Conservation (phyloP, 2,113 vertebrate genomes). For the Stictonetta naevosa region DNA sequence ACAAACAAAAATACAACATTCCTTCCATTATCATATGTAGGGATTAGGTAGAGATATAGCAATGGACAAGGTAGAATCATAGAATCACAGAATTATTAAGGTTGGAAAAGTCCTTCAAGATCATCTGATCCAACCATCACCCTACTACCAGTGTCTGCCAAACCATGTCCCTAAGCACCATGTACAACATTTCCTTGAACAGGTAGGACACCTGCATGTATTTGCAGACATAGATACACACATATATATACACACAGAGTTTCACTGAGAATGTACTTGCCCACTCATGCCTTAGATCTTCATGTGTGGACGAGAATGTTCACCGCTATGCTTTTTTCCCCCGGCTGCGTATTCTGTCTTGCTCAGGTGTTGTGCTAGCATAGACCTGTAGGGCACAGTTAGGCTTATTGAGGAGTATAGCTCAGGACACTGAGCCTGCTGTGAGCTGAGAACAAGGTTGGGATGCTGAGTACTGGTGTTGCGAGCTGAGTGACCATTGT, state of each 20-base stretch:
- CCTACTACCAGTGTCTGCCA: too few species aligned
- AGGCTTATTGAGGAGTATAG: rapidly evolving
- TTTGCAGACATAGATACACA: not conserved
- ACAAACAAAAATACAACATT: not conserved
- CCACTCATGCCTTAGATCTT: not conserved
- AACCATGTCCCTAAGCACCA: too few species aligned
- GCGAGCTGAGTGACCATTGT: not conserved
- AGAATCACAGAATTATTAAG: too few species aligned
- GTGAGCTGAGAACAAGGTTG: not conserved
- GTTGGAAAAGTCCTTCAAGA: too few species aligned
- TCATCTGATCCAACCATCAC: too few species aligned
- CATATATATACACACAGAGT: too few species aligned
- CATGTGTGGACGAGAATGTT: not conserved
- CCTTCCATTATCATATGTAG: not conserved
- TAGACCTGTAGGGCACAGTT: not conserved
- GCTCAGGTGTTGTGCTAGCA: not conserved
- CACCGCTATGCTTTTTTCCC: not conserved
- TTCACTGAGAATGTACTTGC: not conserved
- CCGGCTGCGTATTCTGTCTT: not conserved
- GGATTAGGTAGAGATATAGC: not conserved
- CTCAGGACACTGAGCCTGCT: not conserved
- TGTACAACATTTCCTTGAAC: too few species aligned
- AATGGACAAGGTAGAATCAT: not conserved
- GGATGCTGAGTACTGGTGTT: not conserved
- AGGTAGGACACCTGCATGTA: not conserved